Conservation (phyloP, 2,113 vertebrate genomes). For the Syrmaticus mikado region DNA sequence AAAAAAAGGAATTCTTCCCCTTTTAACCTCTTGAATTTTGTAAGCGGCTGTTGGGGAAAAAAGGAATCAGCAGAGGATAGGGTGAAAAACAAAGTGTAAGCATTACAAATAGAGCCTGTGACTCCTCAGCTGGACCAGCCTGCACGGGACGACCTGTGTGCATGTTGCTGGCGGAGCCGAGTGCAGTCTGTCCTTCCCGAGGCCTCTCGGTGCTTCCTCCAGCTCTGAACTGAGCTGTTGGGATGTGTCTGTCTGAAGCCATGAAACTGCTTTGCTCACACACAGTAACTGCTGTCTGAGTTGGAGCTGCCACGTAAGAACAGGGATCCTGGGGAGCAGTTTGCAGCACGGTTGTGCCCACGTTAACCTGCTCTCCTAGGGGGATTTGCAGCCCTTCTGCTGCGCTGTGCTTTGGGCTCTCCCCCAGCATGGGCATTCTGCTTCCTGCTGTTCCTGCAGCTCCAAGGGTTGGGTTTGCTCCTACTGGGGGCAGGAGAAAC, state of each 20-base stretch:
- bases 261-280: background rate
- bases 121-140: background rate
- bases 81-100: background rate
- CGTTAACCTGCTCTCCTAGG: accelerated
- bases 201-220: background rate
- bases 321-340: accelerated
- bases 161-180: accelerated
- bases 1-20: background rate
- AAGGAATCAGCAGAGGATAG: background rate
- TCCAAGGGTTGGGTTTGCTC: background rate
- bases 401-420: background rate
- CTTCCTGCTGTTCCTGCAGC: background rate
- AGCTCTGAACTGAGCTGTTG: background rate
- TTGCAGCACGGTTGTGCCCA: background rate
- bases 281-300: accelerated
- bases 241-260: background rate
- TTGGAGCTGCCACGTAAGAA: background rate
- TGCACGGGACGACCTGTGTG: background rate
- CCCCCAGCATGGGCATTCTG: accelerated
- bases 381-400: background rate
- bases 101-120: background rate
- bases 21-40: background rate
- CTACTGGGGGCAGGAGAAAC: background rate
- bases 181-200: background rate
- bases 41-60: background rate